Evolutionary conservation across 2,113 vertebrate species (phyloP), one percentile per base, ranked within the genome.

Genomic region (Oostethus manadensis): DNA sequence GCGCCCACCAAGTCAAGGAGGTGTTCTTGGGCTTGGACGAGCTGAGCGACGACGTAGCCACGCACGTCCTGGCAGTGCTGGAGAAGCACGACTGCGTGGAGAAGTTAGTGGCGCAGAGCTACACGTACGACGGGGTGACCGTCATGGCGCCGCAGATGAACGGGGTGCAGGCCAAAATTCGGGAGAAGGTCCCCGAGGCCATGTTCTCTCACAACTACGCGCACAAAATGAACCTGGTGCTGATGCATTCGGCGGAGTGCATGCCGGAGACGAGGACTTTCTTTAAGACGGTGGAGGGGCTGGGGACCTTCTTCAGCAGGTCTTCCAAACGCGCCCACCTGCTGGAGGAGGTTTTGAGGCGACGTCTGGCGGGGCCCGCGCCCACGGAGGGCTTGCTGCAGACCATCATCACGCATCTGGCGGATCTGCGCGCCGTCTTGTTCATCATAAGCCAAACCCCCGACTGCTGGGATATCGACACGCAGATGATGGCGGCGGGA

Each of bases 201-300:
- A 58, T 53, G n/a, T 62, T 62, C 14, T 51, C 53, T 4, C 59
- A 62, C 38, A 53, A 56, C n/a, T 59, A 59, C n/a, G 40, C 56
- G 17, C 48, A 66, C 18, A 49, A 49, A 5, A 16, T 58, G 53
- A 62, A 71, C 63, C 16, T 58, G 3, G 46, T 66, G 47, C 47
- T 58, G 0, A 4, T 18, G 23, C 56, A 58, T 33, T 51, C 45
- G 10, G 62, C 62, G 13, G 42, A 49, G 5, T 50, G 20, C 35
- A 58, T 66, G 8, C 56, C 55, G 7, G 22, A 51, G 47, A 17
- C 15, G n/a, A 26, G 46, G 17, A 17, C 43, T 16, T 8, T 6
- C 48, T 46, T 56, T 64, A 54, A 16, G 40, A 56, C 45, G 42
- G 48, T 49, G 7, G 20, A 49, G 20, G 48, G 48, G 21, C 20